Evolutionary conservation across 2,888 invertebrate genomes (phyloP).

Genomic region (Caenorhabditis sp.): DNA sequence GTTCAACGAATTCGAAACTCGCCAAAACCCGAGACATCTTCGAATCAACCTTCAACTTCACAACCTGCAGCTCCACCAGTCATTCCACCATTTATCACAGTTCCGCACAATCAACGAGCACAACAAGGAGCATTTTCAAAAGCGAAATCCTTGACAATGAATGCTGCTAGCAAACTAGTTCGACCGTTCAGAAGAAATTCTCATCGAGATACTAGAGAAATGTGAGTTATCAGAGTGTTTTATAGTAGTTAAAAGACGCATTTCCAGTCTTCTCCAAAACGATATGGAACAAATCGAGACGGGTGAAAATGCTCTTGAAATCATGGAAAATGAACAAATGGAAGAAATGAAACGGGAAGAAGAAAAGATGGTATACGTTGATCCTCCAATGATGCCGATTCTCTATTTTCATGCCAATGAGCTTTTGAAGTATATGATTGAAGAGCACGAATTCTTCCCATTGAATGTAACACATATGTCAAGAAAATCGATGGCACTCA

Average conservation of each 20-base stretch:
- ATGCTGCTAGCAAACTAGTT: constrained; percentile 11
- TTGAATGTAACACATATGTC: constrained; percentile 15
- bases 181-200: constrained; percentile 12
- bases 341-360: not conserved
- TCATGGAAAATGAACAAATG: not conserved
- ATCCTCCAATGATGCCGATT: constrained; percentile 6
- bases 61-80: not conserved
- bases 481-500: constrained; percentile 20
- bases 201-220: not conserved
- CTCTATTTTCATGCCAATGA: constrained; percentile 33
- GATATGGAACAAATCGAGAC: not conserved
- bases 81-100: not conserved
- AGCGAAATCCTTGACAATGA: constrained; percentile 11
- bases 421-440: constrained; percentile 16
- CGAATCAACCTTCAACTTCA: not conserved
- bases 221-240: not conserved
- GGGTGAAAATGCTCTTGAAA: not conserved
- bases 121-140: not conserved
- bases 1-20: not conserved
- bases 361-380: not conserved
- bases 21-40: not conserved
- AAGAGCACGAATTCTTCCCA: constrained; percentile 15
- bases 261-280: not conserved
- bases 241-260: not conserved
- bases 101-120: not conserved